phyloP scores from a whole-genome alignment of 2,888 invertebrate genomes.

The Nomada ruficornis region DNA sequence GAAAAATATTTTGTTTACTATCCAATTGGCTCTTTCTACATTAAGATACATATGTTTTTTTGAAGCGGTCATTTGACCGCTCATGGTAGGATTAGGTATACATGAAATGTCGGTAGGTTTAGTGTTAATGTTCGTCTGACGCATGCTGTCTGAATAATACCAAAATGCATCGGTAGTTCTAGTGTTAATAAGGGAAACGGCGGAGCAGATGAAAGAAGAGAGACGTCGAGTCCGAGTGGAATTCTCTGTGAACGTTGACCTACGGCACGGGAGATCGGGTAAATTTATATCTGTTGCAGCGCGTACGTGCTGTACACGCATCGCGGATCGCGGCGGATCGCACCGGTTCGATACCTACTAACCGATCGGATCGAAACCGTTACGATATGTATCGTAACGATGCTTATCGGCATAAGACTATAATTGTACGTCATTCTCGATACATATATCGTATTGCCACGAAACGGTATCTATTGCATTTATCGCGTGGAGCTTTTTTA shows the following conservation, averaged over 20 bases:
- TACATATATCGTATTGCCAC: conserved; percentile 5
- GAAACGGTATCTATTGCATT: conserved; percentile 20
- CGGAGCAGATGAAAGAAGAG: neutral
- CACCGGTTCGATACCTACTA: conserved; percentile 26
- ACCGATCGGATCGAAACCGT: conserved; percentile 54
- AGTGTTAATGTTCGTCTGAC: too few species aligned
- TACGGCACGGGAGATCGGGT: conserved; percentile 62
- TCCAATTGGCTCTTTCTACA: too few species aligned
- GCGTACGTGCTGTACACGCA: conserved; percentile 35
- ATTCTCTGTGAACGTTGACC: conserved; percentile 68
- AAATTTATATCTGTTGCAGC: conserved; percentile 59
- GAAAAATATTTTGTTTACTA: too few species aligned
- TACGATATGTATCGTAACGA: conserved; percentile 58
- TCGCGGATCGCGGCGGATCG: neutral
- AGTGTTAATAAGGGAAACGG: neutral
- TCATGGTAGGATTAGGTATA: too few species aligned
- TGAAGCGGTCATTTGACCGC: too few species aligned
- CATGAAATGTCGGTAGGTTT: too few species aligned
- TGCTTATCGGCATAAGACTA: conserved; percentile 22
- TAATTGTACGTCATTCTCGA: conserved; percentile 42
- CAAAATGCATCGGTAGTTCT: too few species aligned
- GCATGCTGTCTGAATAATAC: too few species aligned
- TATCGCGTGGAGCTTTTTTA: conserved; percentile 28
- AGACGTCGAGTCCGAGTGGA: conserved; percentile 58
- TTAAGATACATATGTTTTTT: too few species aligned